A percentile compares a stretch with the other conserved stretches of the same genome.
phyloP scores from a whole-genome alignment of 2,113 vertebrate genomes.

The Ameiurus melas region DNA sequence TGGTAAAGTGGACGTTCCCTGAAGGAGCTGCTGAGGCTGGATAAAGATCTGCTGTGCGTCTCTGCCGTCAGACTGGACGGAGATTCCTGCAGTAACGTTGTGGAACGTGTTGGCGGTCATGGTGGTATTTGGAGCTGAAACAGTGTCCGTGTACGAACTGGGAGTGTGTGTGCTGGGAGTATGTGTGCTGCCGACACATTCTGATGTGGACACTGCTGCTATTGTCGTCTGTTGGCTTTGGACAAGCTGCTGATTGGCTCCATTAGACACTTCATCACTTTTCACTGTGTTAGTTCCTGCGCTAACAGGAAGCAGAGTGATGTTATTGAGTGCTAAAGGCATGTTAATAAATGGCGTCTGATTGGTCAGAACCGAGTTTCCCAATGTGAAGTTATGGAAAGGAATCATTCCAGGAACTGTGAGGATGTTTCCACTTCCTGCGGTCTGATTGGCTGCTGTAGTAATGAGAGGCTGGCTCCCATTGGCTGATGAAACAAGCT shows the following conservation, averaged over 20 bases:
- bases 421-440: constrained; percentile 83
- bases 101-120: constrained; percentile 59
- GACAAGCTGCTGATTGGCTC: constrained; percentile 64
- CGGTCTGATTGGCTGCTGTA: constrained; percentile 71
- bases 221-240: constrained; percentile 37
- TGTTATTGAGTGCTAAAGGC: constrained; percentile 91
- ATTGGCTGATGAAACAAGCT: constrained; percentile 81
- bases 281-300: constrained; percentile 68
- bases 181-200: constrained; percentile 67
- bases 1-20: constrained; percentile 83
- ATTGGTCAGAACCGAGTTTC: constrained; percentile 84
- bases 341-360: constrained; percentile 93
- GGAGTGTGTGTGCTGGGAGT: constrained; percentile 74
- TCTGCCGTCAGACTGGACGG: constrained; percentile 70
- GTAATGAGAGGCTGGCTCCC: constrained; percentile 87
- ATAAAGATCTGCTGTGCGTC: constrained; percentile 77
- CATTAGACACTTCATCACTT: constrained; percentile 56
- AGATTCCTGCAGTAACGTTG: constrained; percentile 60
- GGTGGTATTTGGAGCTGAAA: constrained; percentile 65
- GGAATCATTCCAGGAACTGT: constrained; percentile 91
- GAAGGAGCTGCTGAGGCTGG: constrained; percentile 85
- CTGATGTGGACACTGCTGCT: constrained; percentile 52
- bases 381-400: constrained; percentile 86
- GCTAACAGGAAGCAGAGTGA: constrained; percentile 89
- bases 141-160: constrained; percentile 64